Evolutionary conservation across 2,113 vertebrate species (phyloP).

Genomic region (Etheostoma spectabile): DNA sequence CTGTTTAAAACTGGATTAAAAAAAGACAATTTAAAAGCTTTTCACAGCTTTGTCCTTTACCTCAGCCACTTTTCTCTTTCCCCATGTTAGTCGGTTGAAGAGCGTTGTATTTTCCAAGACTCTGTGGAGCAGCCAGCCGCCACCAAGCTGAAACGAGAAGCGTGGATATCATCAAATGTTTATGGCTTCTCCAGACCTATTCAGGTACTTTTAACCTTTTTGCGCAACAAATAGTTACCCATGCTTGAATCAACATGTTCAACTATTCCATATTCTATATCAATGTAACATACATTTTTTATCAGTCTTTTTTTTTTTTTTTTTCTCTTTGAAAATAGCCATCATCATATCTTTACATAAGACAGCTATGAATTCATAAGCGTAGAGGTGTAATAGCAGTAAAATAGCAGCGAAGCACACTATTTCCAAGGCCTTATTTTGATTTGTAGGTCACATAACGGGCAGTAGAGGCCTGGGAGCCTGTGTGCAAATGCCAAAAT

Average conservation of each 20-base stretch:
- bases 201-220: conserved; percentile 73
- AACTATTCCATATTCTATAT: background rate
- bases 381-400: background rate
- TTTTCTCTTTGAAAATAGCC: background rate
- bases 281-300: background rate
- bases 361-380: background rate
- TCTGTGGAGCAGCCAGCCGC: conserved; percentile 68
- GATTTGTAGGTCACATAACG: conserved; percentile 13
- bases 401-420: background rate
- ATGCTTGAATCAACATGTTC: background rate
- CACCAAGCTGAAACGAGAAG: conserved; percentile 83
- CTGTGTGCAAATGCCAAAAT: conserved; percentile 38
- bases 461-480: background rate
- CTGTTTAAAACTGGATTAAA: background rate
- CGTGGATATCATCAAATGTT: conserved; percentile 85
- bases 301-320: background rate
- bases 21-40: background rate
- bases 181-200: conserved; percentile 87
- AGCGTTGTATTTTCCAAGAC: conserved; percentile 82
- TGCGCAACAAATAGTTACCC: background rate
- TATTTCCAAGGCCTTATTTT: background rate
- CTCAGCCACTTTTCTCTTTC: background rate
- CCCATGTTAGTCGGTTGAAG: conserved; percentile 79
- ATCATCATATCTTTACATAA: background rate
- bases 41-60: background rate